A percentile compares a stretch with the other conserved stretches of the same genome.
These are phyloP conservation scores for Bucco capensis DNA, from an alignment of 2,113 vertebrate genomes.

Conservation along the genomic window DNA sequence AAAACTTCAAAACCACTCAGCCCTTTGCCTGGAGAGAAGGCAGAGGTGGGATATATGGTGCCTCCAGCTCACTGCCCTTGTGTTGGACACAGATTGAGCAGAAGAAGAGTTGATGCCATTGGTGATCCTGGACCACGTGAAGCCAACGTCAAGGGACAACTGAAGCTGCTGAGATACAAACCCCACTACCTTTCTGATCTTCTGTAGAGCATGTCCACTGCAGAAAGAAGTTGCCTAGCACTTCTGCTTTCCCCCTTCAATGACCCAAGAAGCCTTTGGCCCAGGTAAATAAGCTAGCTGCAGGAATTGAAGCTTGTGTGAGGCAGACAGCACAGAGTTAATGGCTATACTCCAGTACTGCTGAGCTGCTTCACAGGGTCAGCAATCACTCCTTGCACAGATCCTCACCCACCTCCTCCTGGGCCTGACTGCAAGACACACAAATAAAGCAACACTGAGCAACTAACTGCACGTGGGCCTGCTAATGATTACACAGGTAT, in stretches of 20 bases:
- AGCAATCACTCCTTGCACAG: background rate
- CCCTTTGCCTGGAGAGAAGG: background rate
- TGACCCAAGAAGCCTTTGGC: background rate
- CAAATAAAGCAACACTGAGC: no score
- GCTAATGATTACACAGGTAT: background rate
- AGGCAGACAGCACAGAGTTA: background rate
- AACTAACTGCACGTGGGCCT: background rate
- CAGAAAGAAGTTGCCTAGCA: background rate
- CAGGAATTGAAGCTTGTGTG: background rate
- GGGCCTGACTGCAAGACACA: no score
- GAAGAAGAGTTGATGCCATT: background rate
- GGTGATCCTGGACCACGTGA: background rate
- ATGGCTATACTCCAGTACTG: background rate
- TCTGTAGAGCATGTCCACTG: accelerated
- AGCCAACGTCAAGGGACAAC: background rate
- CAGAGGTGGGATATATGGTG: background rate
- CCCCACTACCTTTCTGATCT: background rate
- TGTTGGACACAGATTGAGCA: background rate
- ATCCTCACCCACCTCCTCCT: background rate
- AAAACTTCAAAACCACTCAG: background rate
- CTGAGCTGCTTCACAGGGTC: background rate
- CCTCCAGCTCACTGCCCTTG: background rate
- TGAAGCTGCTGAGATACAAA: background rate
- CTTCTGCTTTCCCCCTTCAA: background rate
- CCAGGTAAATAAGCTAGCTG: background rate